Base-by-base conservation (phyloP, 2,113 vertebrate species). In the Origma solitaria region DNA sequence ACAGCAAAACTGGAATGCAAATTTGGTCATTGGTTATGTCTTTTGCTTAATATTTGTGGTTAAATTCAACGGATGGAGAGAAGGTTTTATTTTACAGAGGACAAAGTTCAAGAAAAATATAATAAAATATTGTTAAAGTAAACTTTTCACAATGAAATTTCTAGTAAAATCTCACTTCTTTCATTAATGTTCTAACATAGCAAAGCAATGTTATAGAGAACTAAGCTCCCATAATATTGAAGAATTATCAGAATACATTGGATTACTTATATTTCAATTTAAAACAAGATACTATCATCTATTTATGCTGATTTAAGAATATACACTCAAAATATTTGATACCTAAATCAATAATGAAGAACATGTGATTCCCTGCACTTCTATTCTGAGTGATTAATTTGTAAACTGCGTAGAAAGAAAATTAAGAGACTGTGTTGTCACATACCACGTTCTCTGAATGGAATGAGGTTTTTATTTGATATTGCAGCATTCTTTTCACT, bases 271-370 rank as follows among this genome's bases (percentile, higher is more conserved):
- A 57, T 71, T 95, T 94, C 77, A 82, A 86, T 93, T 97, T 87
- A 88, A 91, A 88, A 44, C 23, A 65, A 91, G 42, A 58, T 66
- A 50, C 33, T 3, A 7, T 40, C 2, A 35, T 81, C 81, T 73
- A 58, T 65, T 89, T 68, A 69, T 86, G 61, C 27, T 91, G 58
- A 91, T 94, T 96, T 95, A 94, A 89, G 86, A 88, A 92, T 60
- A 60, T 18, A 60, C 35, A 73, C 84, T 75, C 78, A 57, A 97
- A 95, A 77, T 9, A 47, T 62, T 92, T 88, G 69, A 91, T 86
- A 93, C 65, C 44, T 80, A 90, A 96, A 93, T 92, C 95, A 95
- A 50, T 94, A 92, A 93, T 28, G 51, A 95, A 95, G n/a, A 75
- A 44, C 50, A 82, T 57, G n/a, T 17, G 53, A 78, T 92, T 96